A percentile compares a stretch with the other conserved stretches of the same genome.
phyloP scores from a whole-genome alignment of 2,797 vertebrate species.

The Crocodylus rhombifer region DNA sequence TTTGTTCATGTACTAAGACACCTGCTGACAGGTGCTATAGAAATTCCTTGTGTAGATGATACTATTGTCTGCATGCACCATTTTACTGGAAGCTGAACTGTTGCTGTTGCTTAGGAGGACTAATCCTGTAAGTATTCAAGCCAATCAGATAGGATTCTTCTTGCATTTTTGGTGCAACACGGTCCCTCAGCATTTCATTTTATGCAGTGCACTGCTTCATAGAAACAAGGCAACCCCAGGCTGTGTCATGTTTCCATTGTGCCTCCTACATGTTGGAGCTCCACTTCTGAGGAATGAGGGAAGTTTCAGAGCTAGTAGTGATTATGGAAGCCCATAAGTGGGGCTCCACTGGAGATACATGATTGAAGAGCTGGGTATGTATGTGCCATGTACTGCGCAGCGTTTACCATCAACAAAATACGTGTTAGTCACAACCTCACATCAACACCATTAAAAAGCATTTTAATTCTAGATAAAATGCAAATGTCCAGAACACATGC shows the following conservation, averaged over 20 bases:
- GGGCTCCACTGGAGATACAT: background rate
- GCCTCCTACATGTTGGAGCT: background rate
- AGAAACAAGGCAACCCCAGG: background rate
- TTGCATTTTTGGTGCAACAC: background rate
- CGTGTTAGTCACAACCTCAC: too few relatives aligned
- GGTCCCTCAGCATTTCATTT: background rate
- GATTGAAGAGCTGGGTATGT: background rate
- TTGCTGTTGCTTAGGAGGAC: background rate
- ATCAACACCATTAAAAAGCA: background rate
- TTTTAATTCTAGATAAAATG: background rate
- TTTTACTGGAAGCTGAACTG: background rate
- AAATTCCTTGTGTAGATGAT: constrained; percentile 1
- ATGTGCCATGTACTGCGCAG: background rate
- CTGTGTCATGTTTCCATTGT: background rate
- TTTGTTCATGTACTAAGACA: background rate
- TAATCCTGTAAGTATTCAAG: background rate
- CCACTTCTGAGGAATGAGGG: background rate
- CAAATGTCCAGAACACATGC: background rate
- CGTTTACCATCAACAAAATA: background rate
- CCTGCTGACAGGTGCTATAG: constrained; percentile 19
- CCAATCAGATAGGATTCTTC: background rate
- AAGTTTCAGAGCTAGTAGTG: background rate
- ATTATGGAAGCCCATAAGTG: background rate
- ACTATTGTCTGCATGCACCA: background rate
- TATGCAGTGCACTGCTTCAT: background rate